phyloP scores from a whole-genome alignment of 1,140 invertebrate species.

The Drosophila teissieri region DNA sequence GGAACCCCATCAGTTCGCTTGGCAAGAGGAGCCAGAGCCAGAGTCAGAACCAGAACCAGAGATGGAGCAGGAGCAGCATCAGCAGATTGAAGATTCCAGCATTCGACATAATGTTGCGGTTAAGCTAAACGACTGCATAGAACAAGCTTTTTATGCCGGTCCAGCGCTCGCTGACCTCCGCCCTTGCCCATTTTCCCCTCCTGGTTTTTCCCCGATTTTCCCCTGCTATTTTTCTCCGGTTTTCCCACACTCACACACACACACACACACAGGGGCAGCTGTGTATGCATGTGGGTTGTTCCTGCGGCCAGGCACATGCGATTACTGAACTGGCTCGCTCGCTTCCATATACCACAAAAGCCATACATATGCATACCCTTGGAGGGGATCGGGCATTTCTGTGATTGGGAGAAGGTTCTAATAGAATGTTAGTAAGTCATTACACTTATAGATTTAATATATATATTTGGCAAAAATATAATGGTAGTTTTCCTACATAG shows the following conservation, averaged over 20 bases:
- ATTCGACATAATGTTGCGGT: conserved; percentile 83
- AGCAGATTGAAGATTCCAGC: conserved; percentile 80
- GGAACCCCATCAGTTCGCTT: conserved; percentile 36
- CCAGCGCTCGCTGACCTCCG: conserved; percentile 48
- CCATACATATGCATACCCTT: conserved; percentile 30
- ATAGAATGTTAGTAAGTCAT: no score
- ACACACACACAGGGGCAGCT: conserved; percentile 19
- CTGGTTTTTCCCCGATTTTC: conserved; percentile 1
- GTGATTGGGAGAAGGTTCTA: background rate
- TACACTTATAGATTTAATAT: no score
- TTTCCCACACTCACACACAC: conserved; percentile 35
- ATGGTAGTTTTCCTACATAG: no score
- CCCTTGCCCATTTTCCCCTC: conserved; percentile 1
- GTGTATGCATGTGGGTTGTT: conserved; percentile 55
- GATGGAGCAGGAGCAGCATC: conserved; percentile 30
- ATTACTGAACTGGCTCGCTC: conserved; percentile 66
- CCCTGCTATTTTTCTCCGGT: conserved; percentile 5
- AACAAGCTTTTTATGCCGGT: conserved; percentile 78
- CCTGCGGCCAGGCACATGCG: conserved; percentile 69
- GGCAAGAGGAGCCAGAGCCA: conserved; percentile 28
- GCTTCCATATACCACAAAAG: conserved; percentile 47
- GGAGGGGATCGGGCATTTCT: background rate
- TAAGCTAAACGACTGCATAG: conserved; percentile 80
- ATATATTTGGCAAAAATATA: no score
- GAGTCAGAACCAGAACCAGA: background rate